Conservation (phyloP, 1,140 invertebrate species). For the Zaprionus vittiger region DNA sequence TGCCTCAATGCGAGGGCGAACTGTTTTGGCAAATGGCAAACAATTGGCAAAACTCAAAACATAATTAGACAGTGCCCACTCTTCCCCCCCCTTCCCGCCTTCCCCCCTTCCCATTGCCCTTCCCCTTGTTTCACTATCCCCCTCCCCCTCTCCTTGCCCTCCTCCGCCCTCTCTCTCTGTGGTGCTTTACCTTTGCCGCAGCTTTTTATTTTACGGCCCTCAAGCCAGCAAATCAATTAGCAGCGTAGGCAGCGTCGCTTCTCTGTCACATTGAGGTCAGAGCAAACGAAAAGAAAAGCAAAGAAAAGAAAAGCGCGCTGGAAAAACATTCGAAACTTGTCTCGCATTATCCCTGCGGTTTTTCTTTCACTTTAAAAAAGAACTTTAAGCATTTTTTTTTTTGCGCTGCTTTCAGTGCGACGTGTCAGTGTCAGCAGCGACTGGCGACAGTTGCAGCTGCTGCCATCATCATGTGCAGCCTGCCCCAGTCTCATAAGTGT, state of each 20-base stretch:
- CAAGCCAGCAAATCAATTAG: conserved; percentile 74
- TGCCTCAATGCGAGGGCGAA: conserved; percentile 19
- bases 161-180: background rate
- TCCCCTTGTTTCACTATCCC: background rate
- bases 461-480: conserved; percentile 33
- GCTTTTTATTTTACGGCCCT: conserved; percentile 37
- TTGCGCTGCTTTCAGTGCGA: background rate
- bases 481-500: conserved; percentile 4
- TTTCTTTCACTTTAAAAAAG: background rate
- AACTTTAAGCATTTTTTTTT: conserved; percentile 1
- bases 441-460: conserved; percentile 43
- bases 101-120: conserved; percentile 27
- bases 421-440: conserved; percentile 44
- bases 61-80: conserved; percentile 63
- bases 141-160: background rate
- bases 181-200: conserved; percentile 27
- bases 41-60: conserved; percentile 71
- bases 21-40: conserved; percentile 49
- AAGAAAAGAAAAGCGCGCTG: background rate
- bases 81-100: too few species aligned
- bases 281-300: background rate
- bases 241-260: conserved; percentile 37
- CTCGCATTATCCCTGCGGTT: background rate
- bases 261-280: conserved; percentile 23
- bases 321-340: conserved; percentile 2